Evolutionary conservation across 2,888 invertebrate species (phyloP).

Genomic region (Palloptera scutellata): DNA sequence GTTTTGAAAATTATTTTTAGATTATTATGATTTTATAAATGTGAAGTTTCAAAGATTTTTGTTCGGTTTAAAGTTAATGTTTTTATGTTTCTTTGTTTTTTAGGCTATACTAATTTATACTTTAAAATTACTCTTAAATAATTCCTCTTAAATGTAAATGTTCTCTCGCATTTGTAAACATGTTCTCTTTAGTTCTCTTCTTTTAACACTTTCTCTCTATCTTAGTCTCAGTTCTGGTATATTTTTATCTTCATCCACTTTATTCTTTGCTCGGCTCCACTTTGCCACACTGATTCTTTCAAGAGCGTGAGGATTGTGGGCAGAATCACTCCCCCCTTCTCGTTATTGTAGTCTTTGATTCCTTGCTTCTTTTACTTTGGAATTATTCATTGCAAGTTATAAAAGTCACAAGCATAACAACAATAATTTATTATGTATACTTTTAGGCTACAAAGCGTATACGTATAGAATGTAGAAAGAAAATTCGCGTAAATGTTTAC

Average conservation of each 20-base stretch:
- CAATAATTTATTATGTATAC: slow-evolving; percentile 33
- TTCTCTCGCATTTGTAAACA: too few relatives aligned
- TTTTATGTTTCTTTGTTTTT: too few relatives aligned
- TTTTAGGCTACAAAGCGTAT: slow-evolving; percentile 26
- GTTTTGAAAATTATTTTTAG: not conserved
- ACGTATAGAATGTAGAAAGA: not conserved
- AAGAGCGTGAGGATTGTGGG: not conserved
- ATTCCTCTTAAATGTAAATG: too few relatives aligned
- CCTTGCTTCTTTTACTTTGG: not conserved
- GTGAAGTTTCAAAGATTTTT: too few relatives aligned
- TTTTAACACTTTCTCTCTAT: slow-evolving; percentile 32
- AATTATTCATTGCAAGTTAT: slow-evolving; percentile 15
- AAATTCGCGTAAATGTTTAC: not conserved
- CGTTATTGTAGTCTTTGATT: slow-evolving; percentile 7
- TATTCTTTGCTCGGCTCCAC: not conserved
- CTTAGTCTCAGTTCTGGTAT: slow-evolving; percentile 20
- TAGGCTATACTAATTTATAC: too few relatives aligned
- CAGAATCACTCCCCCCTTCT: slow-evolving; percentile 8
- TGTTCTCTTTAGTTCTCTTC: too few relatives aligned
- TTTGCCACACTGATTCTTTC: not conserved
- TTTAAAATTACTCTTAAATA: not conserved
- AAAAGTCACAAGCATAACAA: slow-evolving; percentile 24
- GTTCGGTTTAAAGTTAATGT: not conserved
- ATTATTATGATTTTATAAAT: too few relatives aligned
- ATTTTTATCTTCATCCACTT: slow-evolving; percentile 14